Evolutionary conservation across 2,888 invertebrate species (phyloP), one percentile per base, ranked within the genome.

Genomic region (Pandemis corylana): DNA sequence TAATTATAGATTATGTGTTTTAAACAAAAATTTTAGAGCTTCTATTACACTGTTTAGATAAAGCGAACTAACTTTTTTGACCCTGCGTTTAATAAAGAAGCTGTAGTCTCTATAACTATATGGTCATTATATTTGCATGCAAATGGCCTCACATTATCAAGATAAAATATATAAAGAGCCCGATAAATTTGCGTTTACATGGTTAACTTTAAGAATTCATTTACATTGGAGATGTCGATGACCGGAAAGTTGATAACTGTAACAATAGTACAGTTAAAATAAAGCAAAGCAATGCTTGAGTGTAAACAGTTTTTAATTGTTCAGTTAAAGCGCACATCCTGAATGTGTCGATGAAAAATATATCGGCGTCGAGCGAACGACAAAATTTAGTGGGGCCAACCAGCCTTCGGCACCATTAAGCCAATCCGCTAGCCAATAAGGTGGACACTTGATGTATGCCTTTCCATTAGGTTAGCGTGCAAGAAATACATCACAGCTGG

Each of bases 401-500:
- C 84, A 85, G 83, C 82, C 87, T 88, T 89, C 88, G 90, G 85
- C 88, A 87, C 88, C 85, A 91, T 93, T 90, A 91, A 90, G 85
- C 88, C 90, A 89, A 92, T 92, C 88, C 88, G 85, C 89, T 84
- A 85, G 89, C 91, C 92, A 94, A 94, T 94, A 93, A 91, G 88
- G 92, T 90, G 87, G 92, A 90, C 91, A 91, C 93, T 93, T 94
- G 94, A 94, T 87, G 90, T 91, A 94, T 93, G 91, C 83, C 88
- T 90, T 93, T 90, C 93, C 93, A 94, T 94, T 94, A 94, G 88
- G 91, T 90, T 89, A 86, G 88, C 87, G 87, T 83, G 88, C 90
- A 93, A 92, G 92, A 93, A 93, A 94, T 94, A 93, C 91, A 93
- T 94, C 93, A 94, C 90, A 80, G 86, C 84, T 82, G 81, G 87